These are phyloP conservation scores for Trichomalopsis sarcophagae DNA, from an alignment of 1,140 invertebrate genomes.

Conservation along the genomic window DNA sequence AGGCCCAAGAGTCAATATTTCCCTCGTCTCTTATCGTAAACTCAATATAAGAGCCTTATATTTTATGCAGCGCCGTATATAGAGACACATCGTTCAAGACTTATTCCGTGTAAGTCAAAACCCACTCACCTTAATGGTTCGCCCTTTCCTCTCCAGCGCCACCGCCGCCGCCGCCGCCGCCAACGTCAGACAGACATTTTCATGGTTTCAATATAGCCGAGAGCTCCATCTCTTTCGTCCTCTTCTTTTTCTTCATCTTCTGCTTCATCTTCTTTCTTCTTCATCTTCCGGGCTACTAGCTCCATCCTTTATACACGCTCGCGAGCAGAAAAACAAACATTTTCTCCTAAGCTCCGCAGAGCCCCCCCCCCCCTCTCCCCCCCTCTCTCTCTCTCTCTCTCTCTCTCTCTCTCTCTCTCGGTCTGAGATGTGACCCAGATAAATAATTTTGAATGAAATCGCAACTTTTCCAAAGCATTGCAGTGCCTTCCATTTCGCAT, in stretches of 20 bases:
- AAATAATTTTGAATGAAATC: too few relatives aligned
- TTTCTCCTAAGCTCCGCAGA: not conserved
- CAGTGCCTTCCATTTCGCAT: too few relatives aligned
- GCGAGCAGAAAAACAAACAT: slow-evolving; percentile 3
- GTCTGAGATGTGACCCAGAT: too few relatives aligned
- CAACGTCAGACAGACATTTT: slow-evolving; percentile 46
- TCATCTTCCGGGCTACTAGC: not conserved
- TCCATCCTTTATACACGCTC: not conserved
- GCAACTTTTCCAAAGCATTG: too few relatives aligned
- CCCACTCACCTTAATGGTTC: slow-evolving; percentile 70
- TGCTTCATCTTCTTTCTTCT: not conserved
- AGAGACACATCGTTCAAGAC: slow-evolving; percentile 65
- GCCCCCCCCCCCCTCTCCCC: too few relatives aligned
- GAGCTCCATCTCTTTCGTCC: slow-evolving; percentile 30
- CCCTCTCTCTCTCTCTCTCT: too few relatives aligned
- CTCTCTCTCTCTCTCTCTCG: too few relatives aligned
- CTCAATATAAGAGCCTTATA: slow-evolving; percentile 60
- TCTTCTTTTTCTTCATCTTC: not conserved
- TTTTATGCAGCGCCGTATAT: slow-evolving; percentile 68
- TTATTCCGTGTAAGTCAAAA: slow-evolving; percentile 69
- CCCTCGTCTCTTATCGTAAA: slow-evolving; percentile 55
- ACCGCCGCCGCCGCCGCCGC: not conserved
- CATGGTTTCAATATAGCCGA: slow-evolving; percentile 53
- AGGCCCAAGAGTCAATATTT: slow-evolving; percentile 54
- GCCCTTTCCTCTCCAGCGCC: slow-evolving; percentile 43